phyloP scores from a whole-genome alignment of 2,113 vertebrate genomes.

The Pao palembangensis region DNA sequence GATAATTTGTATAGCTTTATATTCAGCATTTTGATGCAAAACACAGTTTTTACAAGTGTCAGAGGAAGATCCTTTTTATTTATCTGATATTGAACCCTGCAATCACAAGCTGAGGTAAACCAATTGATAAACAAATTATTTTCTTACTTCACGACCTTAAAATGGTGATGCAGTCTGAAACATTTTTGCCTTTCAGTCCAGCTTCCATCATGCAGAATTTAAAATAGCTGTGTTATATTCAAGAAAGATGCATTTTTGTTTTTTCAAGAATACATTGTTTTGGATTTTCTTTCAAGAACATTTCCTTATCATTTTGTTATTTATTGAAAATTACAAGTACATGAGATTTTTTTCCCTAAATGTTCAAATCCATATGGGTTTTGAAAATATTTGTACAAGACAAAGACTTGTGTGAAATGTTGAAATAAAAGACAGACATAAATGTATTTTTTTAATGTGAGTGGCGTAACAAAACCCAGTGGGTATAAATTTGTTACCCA shows the following conservation, averaged over 20 bases:
- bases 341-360: too few relatives aligned
- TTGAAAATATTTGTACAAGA: too few relatives aligned
- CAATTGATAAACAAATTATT: conserved; percentile 7
- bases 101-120: conserved; percentile 20
- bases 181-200: conserved; percentile 14
- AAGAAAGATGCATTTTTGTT: conserved; percentile 38
- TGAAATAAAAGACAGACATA: neutral
- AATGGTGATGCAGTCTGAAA: too few relatives aligned
- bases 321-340: conserved; percentile 17
- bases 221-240: conserved; percentile 47
- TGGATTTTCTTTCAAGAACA: conserved; percentile 53
- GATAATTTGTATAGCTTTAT: conserved; percentile 16
- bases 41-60: conserved; percentile 29
- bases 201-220: conserved; percentile 34
- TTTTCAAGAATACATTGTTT: conserved; percentile 50
- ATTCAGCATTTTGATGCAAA: too few relatives aligned
- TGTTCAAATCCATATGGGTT: too few relatives aligned
- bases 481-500: too few relatives aligned
- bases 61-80: conserved; percentile 42
- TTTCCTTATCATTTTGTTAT: conserved; percentile 27
- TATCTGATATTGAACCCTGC: conserved; percentile 46
- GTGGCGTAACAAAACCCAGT: neutral
- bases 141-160: conserved; percentile 24
- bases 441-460: neutral
- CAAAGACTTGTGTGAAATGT: too few relatives aligned